phyloP scores from a whole-genome alignment of 2,113 vertebrate species.

The Tilapia sparmanii region DNA sequence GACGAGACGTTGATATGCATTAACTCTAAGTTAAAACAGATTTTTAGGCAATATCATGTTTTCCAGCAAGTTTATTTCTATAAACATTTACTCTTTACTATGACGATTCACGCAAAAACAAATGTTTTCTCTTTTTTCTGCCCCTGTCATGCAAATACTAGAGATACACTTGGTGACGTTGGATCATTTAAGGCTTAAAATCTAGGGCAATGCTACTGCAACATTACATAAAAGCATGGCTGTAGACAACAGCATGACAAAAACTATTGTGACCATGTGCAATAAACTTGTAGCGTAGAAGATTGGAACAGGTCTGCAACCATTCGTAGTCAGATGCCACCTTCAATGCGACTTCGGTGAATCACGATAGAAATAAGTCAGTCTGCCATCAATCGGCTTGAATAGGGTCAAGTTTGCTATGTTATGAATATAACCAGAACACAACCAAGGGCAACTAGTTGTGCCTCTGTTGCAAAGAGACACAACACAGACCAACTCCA shows the following conservation, averaged over 20 bases:
- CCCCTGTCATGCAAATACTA: not conserved
- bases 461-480: not conserved
- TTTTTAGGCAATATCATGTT: not conserved
- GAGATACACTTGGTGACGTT: not conserved
- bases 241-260: not conserved
- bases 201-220: not conserved
- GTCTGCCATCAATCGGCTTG: accelerated
- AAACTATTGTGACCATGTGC: not conserved
- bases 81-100: not conserved
- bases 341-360: not conserved
- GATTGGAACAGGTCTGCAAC: not conserved
- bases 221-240: not conserved
- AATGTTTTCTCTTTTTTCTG: not conserved
- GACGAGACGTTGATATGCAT: not conserved
- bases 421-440: not conserved
- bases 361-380: not conserved
- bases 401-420: not conserved
- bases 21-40: not conserved
- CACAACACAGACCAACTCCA: not conserved
- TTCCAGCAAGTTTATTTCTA: not conserved
- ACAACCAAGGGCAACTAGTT: not conserved
- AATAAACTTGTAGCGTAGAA: not conserved
- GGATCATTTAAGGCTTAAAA: not conserved
- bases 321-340: accelerated
- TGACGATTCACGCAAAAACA: not conserved